Base-by-base conservation (phyloP, 2,113 vertebrate genomes). In the Isichthys henryi region DNA sequence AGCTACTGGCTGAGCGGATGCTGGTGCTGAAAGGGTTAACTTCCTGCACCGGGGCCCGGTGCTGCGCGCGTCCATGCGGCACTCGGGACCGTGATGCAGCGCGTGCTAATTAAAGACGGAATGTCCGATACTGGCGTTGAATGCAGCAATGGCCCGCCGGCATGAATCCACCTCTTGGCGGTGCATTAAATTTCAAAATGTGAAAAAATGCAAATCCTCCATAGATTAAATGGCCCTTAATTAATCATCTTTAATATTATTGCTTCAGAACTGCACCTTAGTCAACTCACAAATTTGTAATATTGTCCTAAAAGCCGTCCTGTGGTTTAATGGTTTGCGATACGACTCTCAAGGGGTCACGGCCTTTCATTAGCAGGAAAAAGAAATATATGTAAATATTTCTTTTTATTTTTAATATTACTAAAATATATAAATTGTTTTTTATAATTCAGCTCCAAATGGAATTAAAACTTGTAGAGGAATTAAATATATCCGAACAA, bases 341-440 rank as follows among this genome's bases (percentile, higher is more conserved):
- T 94, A 95, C 94, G 95, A 95, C 95, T 95, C 92, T 92, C 94
- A 92, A 95, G 93, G 93, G 94, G 95, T 93, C 93, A 93, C 93
- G 92, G 84, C 39, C 10, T 80, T 49, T 31, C 43, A 89, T 62
- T 35, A 58, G 15, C 23, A 15, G 17, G 50, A 21, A 86, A 86
- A 86, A 82, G 3, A 45, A 82, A n/a, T 83, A 53, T 53, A 46
- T 23, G 8, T 11, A 46, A 83, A 19, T 48, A 45, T 83, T 19
- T 83, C 7, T 23, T 43, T 39, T 83, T 83, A 45, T 83, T 45
- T 9, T 48, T 46, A 83, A 48, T 46, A 45, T 43, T 19, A 43
- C 19, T 39, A 5, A 21, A 82, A 10, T 45, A 39, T 39, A 21
- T 5, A 1, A 19, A 49, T 27, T 5, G 83, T 86, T 86, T 48